Evolutionary conservation across 1,140 invertebrate species (phyloP), one percentile per base, ranked within the genome.

Genomic region (Eumeta japonica): DNA sequence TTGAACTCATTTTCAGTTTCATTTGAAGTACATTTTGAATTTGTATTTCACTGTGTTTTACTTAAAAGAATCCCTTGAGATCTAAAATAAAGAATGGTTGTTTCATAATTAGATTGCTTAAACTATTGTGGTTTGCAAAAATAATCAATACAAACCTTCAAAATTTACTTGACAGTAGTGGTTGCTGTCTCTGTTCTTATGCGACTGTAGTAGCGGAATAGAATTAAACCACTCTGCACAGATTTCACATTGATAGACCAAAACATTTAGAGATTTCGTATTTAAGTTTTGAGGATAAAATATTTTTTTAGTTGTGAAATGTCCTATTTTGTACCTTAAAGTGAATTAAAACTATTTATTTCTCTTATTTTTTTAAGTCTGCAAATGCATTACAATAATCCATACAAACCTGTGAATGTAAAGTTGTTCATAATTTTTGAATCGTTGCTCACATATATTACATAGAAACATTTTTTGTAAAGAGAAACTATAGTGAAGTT

Each of bases 381-480:
- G 7, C 9, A 10, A 14, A 30, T 30, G 13, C 9, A 5, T 10
- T 30, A 17, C 20, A 30, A 28, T 10, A 36, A 18, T 7, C 10
- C 17, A 19, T 11, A 37, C n/a, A 30, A 48, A 73, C 73, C 70
- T 63, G 44, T 76, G 73, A 41, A 58, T 66, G 41, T 76, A 76
- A 10, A 76, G 45, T 37, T 72, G 67, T 20, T 76, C 65, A 43
- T 74, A 71, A 33, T 62, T 70, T 33, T 55, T 53, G 43, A 76
- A 76, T 41, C 73, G 74, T n/a, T 65, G 52, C 41, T 75, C 66
- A 48, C 73, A 76, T 19, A 54, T 49, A 50, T 73, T 74, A 40
- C 73, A 76, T 1, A 72, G 49, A 24, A 72, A 46, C 37, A 72
- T 42, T 53, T 72, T 72, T 12, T 62, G 61, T 15, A 74, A 50